Evolutionary conservation across 1,140 invertebrate genomes (phyloP).

Genomic region (Drosophila tsacasi): DNA sequence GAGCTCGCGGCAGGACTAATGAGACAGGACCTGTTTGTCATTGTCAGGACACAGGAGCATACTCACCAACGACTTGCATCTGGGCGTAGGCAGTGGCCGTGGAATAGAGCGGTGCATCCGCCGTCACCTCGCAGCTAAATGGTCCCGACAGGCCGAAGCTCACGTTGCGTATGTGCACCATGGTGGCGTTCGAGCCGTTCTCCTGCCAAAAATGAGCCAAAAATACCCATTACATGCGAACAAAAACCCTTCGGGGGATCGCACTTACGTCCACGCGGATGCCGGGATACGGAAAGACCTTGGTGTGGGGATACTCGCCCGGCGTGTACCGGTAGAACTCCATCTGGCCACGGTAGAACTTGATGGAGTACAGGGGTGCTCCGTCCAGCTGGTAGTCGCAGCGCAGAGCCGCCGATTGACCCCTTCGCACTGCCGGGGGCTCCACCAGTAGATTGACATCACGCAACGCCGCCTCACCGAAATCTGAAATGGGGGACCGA

Average conservation of each 20-base stretch:
- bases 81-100: conserved; percentile 88
- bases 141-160: conserved; percentile 91
- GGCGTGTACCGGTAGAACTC: conserved; percentile 93
- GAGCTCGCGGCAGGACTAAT: conserved; percentile 26
- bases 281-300: conserved; percentile 89
- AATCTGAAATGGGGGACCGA: conserved; percentile 63
- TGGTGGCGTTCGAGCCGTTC: conserved; percentile 89
- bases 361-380: conserved; percentile 91
- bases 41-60: conserved; percentile 6
- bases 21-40: conserved; percentile 30
- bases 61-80: conserved; percentile 92
- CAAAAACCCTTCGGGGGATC: not conserved
- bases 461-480: conserved; percentile 77
- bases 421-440: conserved; percentile 88
- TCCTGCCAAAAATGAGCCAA: conserved; percentile 86
- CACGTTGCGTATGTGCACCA: conserved; percentile 90
- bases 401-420: conserved; percentile 88
- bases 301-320: conserved; percentile 88
- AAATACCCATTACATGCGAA: conserved; percentile 29
- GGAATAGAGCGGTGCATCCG: conserved; percentile 91
- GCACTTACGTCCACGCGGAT: conserved; percentile 92
- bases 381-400: conserved; percentile 91
- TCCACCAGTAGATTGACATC: conserved; percentile 86
- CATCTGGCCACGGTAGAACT: conserved; percentile 91
- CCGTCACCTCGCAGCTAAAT: conserved; percentile 94